Evolutionary conservation across 2,797 vertebrate species (phyloP), one percentile per base, ranked within the genome.

Genomic region (Petrocephalus sullivani): DNA sequence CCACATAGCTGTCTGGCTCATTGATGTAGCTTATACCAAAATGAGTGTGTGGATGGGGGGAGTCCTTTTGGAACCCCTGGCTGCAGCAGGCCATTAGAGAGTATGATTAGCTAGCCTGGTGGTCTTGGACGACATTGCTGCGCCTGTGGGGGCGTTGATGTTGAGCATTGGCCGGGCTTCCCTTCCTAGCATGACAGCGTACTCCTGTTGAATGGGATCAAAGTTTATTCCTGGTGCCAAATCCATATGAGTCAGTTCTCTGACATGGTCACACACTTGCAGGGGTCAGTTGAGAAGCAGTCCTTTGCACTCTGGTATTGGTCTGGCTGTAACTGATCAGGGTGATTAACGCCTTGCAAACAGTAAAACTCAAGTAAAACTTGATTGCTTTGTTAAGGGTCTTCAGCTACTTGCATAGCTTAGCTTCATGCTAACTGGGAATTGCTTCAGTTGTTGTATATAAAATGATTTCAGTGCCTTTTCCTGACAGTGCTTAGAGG

Each of bases 141-240:
- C 6, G 33, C 41, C 37, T 81, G 19, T 21, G 41, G 75, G 75
- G 6, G 37, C 41, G 37, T 49, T 81, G 46, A 49, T 81, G 75
- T 81, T 81, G 75, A 81, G 75, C 7, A 16, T 81, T 81, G 75
- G 75, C 41, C 7, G 37, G 75, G 4, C 75, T n/a, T 81, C 6
- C 82, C 46, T 84, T 53, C 9, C 82, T 33, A 84, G 82, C 82
- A 84, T 54, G 83, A 23, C 21, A 54, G 71, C 3, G 85, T 53
- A 86, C 87, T 86, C 86, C 61, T 90, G 56, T 90, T 90, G 71
- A 58, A 67, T 75, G 56, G 81, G 86, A 89, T 89, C 64, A 14
- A 84, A 53, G 88, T 71, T 90, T 88, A 57, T 91, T 91, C 90
- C 87, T 75, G 85, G 75, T n/a, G 37, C 88, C 87, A 67, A 57